Conservation (phyloP, 2,888 invertebrate species). For the Piscicola geometra region DNA sequence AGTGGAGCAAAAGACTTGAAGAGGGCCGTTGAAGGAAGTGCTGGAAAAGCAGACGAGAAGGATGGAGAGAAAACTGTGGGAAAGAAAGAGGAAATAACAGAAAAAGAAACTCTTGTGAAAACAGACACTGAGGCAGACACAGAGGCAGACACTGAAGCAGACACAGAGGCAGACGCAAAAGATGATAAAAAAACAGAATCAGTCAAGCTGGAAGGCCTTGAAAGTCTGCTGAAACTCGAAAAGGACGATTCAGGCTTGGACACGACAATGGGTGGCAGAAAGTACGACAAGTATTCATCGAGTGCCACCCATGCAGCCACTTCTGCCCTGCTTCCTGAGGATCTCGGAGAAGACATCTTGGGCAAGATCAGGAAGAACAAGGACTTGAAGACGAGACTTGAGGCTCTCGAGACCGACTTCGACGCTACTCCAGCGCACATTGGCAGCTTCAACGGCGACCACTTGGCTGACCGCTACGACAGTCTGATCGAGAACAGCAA, state of each 20-base stretch:
- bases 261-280: too few relatives aligned
- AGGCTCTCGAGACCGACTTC: background rate
- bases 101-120: background rate
- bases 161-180: background rate
- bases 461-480: background rate
- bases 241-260: too few relatives aligned
- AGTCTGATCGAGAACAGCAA: background rate
- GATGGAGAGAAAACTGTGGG: background rate
- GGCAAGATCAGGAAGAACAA: background rate
- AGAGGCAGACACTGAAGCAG: background rate
- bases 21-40: slow-evolving; percentile 16
- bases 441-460: background rate
- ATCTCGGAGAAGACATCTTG: background rate
- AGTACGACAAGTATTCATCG: too few relatives aligned
- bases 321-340: too few relatives aligned
- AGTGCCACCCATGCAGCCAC: background rate
- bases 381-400: background rate
- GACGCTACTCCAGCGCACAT: background rate
- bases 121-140: background rate
- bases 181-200: background rate
- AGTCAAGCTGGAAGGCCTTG: background rate
- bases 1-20: background rate
- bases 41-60: background rate
- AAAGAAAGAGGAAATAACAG: background rate
- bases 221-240: too few relatives aligned